A percentile compares a stretch with the other conserved stretches of the same genome.
Conservation (phyloP, 2,113 vertebrate genomes). For the Podarcis muralis region DNA sequence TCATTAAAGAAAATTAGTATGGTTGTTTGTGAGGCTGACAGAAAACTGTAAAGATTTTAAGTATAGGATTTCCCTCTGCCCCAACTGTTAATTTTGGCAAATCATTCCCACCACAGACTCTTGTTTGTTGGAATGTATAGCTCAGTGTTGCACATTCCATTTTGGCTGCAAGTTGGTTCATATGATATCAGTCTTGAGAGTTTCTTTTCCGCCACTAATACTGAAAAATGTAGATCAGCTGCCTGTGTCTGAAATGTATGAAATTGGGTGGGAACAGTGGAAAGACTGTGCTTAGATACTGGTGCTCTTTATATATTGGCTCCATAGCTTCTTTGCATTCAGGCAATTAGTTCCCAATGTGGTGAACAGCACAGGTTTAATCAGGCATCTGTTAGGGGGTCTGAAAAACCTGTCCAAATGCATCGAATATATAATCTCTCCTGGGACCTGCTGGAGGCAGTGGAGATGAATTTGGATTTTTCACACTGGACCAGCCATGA, state of each 20-base stretch:
- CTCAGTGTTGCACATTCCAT: background rate
- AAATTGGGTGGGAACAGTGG: conserved; percentile 24
- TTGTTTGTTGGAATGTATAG: background rate
- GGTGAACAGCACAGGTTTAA: conserved; percentile 17
- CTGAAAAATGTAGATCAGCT: conserved; percentile 16
- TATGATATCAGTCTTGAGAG: background rate
- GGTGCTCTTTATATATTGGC: conserved; percentile 7
- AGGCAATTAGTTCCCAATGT: conserved; percentile 6
- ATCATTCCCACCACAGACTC: background rate
- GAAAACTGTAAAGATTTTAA: background rate
- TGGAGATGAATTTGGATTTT: background rate
- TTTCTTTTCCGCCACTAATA: conserved; percentile 11
- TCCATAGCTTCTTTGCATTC: background rate
- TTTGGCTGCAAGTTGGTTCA: conserved; percentile 11
- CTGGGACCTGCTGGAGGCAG: background rate
- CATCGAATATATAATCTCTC: background rate
- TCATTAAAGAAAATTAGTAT: background rate
- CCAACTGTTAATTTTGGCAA: background rate
- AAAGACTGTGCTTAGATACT: conserved; percentile 1
- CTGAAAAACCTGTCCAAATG: conserved; percentile 14
- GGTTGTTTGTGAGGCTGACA: background rate
- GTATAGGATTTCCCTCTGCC: too few relatives aligned
- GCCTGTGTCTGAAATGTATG: background rate
- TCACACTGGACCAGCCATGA: background rate
- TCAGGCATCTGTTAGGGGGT: background rate